Base-by-base conservation (phyloP, 1,140 invertebrate genomes). In the Saccostrea cuccullata region DNA sequence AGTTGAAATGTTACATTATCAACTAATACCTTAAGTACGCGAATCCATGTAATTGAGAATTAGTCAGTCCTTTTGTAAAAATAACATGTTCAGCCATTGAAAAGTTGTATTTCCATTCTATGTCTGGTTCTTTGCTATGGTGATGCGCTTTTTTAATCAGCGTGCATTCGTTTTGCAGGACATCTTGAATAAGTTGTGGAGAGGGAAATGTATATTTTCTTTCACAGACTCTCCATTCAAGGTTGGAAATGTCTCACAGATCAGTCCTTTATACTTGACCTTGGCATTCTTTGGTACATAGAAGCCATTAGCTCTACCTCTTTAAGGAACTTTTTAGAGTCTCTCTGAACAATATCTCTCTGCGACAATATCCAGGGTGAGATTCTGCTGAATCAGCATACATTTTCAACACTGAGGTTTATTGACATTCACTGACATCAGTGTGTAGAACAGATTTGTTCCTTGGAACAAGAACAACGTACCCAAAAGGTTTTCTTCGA, bases 61-160 rank as follows among this genome's bases (percentile, higher is more conserved):
- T 17, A 0, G 58, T 20, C 17, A 64, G 17, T 4, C 58, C 58
- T 20, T n/a, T 0, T 64, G n/a, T n/a, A n/a, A 64, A 64, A n/a
- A 64, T 64, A 0, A 20, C 6, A 1, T 64, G 58, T 64, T 64
- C 58, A 64, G 58, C 15, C 58, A 64, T n/a, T n/a, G 58, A 64
- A 64, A 64, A 64, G n/a, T 64, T 64, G 17, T 64, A 64, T 2
- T 64, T 64, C 58, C 58, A 64, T 64, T 64, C 58, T 64, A 64
- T 64, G 17, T 64, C 58, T 6, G 58, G 58, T 64, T 64, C 58
- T 8, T 64, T 64, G n/a, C 58, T 64, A 6, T n/a, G 17, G 15
- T 17, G 58, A 64, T 64, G 58, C n/a, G 58, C 58, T 64, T 64
- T 64, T 64, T 64, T 64, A 64, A 64, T 64, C 58, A 64, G n/a